These are phyloP conservation scores for Amphibalanus amphitrite DNA, from an alignment of 1,140 invertebrate species.

Conservation along the genomic window DNA sequence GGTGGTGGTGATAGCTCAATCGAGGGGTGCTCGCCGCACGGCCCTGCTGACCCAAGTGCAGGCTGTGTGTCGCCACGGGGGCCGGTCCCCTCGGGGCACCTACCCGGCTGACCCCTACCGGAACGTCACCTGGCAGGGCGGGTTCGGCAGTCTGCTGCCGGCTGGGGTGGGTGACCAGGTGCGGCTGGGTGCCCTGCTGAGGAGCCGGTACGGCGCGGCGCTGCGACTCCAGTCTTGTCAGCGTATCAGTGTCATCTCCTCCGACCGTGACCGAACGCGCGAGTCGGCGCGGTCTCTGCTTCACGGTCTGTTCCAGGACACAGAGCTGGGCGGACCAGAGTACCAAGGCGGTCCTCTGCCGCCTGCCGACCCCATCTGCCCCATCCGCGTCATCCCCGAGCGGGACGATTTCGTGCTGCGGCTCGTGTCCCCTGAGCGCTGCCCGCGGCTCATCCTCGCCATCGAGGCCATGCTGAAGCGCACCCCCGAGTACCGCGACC, in stretches of 20 bases:
- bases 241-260: neutral
- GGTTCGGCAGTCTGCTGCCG: neutral
- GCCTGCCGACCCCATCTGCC: neutral
- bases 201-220: neutral
- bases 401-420: neutral
- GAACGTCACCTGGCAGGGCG: neutral
- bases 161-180: neutral
- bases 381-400: neutral
- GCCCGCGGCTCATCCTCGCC: neutral
- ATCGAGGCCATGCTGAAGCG: neutral
- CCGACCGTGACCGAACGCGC: neutral
- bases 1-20: too few species aligned
- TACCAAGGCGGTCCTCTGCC: neutral
- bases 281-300: neutral
- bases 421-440: neutral
- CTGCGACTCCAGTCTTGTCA: neutral
- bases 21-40: too few species aligned
- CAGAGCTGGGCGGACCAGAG: neutral
- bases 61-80: neutral
- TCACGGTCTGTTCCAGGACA: neutral
- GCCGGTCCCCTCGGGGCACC: too few species aligned
- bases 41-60: neutral
- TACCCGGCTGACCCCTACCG: neutral
- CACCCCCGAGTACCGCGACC: neutral
- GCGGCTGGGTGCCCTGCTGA: neutral